Evolutionary conservation across 2,113 vertebrate genomes (phyloP).

Genomic region (rat (Rattus norvegicus)): DNA sequence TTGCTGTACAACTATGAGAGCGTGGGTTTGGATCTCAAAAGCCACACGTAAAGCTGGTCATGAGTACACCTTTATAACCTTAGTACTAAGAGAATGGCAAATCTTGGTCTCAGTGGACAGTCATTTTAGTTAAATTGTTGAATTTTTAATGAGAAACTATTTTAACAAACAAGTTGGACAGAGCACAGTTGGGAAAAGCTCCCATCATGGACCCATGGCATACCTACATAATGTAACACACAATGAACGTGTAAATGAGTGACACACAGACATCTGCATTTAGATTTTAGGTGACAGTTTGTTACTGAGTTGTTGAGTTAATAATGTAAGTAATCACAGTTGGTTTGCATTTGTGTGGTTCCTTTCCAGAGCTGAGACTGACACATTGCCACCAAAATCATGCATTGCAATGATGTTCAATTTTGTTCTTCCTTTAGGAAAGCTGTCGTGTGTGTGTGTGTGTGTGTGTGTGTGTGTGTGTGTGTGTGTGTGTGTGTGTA

Average conservation of each 20-base stretch:
- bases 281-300: background rate
- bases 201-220: background rate
- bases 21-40: background rate
- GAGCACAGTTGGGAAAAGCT: background rate
- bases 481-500: background rate
- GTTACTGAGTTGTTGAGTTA: background rate
- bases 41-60: background rate
- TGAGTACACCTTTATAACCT: background rate
- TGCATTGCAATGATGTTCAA: background rate
- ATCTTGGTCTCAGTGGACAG: background rate
- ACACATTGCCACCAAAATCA: background rate
- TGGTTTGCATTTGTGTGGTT: conserved; percentile 40
- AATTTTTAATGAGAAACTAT: background rate
- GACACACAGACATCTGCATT: background rate
- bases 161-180: background rate
- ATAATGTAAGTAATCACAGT: background rate
- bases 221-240: background rate
- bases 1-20: background rate
- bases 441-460: background rate
- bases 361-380: conserved; percentile 1
- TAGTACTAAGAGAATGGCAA: background rate
- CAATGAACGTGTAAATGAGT: background rate
- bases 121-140: background rate
- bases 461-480: background rate
- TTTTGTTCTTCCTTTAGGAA: conserved; percentile 14